phyloP scores from a whole-genome alignment of 2,888 invertebrate genomes.

The Blastobasis adustella region DNA sequence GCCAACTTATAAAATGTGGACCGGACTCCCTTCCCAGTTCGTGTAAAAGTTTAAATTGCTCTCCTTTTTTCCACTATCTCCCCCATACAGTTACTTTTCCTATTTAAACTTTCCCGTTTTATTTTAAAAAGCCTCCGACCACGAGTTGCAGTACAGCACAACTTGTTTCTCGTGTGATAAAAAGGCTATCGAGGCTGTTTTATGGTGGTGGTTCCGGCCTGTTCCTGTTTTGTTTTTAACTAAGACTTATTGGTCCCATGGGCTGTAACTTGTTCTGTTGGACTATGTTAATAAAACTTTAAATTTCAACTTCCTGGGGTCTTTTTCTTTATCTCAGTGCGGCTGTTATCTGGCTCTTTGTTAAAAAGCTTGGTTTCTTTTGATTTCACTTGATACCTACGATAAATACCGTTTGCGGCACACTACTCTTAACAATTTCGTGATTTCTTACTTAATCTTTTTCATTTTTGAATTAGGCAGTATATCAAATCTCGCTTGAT shows the following conservation, averaged over 20 bases:
- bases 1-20: conserved; percentile 58
- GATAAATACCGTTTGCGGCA: too few species aligned
- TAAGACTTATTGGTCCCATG: neutral
- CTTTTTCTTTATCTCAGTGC: too few species aligned
- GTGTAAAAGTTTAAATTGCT: conserved; percentile 66
- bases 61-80: conserved; percentile 67
- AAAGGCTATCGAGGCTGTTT: conserved; percentile 12
- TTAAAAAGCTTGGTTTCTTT: too few species aligned
- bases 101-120: conserved; percentile 70
- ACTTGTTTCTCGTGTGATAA: conserved; percentile 29
- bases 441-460: too few species aligned
- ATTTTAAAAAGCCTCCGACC: conserved; percentile 44
- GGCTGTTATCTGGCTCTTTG: too few species aligned
- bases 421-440: too few species aligned
- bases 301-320: too few species aligned
- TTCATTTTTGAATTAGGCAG: too few species aligned
- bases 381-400: too few species aligned
- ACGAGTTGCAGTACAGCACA: conserved; percentile 23
- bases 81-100: conserved; percentile 61
- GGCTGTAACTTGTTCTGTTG: too few species aligned
- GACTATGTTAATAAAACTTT: too few species aligned
- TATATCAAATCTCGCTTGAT: too few species aligned
- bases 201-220: neutral
- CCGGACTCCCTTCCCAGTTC: conserved; percentile 33
- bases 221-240: neutral